Evolutionary conservation across 2,797 vertebrate genomes (phyloP), one percentile per base, ranked within the genome.

Genomic region (Remorina albescens): DNA sequence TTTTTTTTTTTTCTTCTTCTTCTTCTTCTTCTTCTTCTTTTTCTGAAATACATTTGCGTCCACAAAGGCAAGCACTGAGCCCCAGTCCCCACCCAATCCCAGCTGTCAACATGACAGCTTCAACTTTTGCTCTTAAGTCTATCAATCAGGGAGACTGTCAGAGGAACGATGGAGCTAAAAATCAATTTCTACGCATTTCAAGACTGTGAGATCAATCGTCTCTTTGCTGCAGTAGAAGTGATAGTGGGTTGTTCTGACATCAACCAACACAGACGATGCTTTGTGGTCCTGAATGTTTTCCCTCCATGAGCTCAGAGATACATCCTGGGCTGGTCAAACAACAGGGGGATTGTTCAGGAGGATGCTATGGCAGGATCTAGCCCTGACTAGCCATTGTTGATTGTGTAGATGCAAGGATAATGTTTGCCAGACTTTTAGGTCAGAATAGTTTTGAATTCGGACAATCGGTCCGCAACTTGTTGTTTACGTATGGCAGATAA

Each of bases 341-440:
- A 87, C 86, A 65, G 50, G 78, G 64, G 74, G 74, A 85, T 86
- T 90, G 88, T 93, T 58, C 81, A 53, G 51, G 47, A 82, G 81
- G 85, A 83, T 86, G 82, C 75, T 79, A 84, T 83, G 81, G 74
- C 74, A 70, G 81, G 75, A 83, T 72, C 77, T 28, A 36, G 70
- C 25, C 67, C 76, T 70, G 58, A 50, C 73, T 41, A 8, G 46
- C 72, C 60, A 86, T 89, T 93, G 89, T 93, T 46, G 74, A 85
- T 89, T 87, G 89, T 89, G 78, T 81, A 67, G 78, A 90, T 70
- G 42, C 67, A 81, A 72, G 68, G 68, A 84, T 89, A 91, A 92
- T 85, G 84, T 92, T 91, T 90, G 90, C 84, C 90, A 91, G 90
- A 88, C 75, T 60, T 68, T 84, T 80, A 61, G 76, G 85, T 92